These are phyloP conservation scores for Drosophila saltans DNA, from an alignment of 1,140 invertebrate species.

Conservation along the genomic window DNA sequence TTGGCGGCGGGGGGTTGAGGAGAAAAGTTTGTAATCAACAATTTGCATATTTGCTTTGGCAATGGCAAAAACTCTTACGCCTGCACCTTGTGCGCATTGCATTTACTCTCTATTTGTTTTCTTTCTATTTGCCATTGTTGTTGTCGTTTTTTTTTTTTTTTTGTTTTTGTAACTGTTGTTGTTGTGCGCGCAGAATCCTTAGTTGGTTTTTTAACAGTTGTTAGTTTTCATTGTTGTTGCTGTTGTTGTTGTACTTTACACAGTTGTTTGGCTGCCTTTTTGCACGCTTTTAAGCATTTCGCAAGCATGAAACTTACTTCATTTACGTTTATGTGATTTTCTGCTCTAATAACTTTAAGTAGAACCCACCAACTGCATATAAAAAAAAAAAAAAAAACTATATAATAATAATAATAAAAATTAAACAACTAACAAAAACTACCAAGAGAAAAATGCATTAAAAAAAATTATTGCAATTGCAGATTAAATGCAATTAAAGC, in stretches of 20 bases:
- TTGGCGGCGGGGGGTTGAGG: conserved; percentile 27
- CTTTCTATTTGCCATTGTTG: conserved; percentile 36
- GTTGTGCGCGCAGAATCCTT: conserved; percentile 34
- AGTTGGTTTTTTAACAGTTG: conserved; percentile 49
- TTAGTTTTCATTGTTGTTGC: conserved; percentile 53
- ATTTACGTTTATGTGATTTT: conserved; percentile 82
- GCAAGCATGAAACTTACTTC: conserved; percentile 77
- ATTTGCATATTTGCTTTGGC: conserved; percentile 82
- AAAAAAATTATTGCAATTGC: conserved; percentile 3
- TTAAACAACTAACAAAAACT: conserved; percentile 17
- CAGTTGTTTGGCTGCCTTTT: conserved; percentile 52
- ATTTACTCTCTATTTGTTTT: conserved; percentile 19
- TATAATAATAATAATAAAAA: conserved; percentile 37
- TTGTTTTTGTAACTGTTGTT: conserved; percentile 19
- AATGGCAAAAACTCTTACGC: conserved; percentile 64
- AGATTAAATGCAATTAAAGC: background rate
- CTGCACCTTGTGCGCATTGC: conserved; percentile 67
- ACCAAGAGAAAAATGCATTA: background rate
- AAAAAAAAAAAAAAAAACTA: conserved; percentile 10
- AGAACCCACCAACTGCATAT: conserved; percentile 18
- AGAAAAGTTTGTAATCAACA: conserved; percentile 81
- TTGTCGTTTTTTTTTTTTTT: conserved; percentile 15
- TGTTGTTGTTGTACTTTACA: conserved; percentile 33
- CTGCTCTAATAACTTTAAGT: conserved; percentile 69
- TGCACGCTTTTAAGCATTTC: conserved; percentile 74